A percentile compares a stretch with the other conserved stretches of the same genome.
Conservation (phyloP, 2,888 invertebrate genomes). For the Rhingia rostrata region DNA sequence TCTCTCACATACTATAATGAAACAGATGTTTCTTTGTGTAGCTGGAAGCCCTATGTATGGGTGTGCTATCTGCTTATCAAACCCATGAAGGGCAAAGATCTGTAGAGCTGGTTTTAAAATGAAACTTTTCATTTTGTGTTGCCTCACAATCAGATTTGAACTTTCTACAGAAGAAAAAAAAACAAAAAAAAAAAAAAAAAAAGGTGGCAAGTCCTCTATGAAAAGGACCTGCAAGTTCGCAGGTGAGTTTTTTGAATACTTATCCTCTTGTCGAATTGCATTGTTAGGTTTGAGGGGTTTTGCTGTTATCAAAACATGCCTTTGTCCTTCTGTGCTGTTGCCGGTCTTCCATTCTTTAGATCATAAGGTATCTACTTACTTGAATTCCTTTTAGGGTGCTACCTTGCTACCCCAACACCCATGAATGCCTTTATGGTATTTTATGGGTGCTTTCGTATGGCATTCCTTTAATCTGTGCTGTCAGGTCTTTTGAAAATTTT, state of each 20-base stretch:
- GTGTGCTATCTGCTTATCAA: slow-evolving; percentile 14
- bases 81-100: slow-evolving; percentile 30
- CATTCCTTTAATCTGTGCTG: slow-evolving; percentile 64
- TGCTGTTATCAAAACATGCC: slow-evolving; percentile 39
- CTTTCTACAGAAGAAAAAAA: background rate
- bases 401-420: background rate
- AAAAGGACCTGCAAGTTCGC: slow-evolving; percentile 33
- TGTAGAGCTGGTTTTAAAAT: slow-evolving; percentile 31
- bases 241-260: slow-evolving; percentile 19
- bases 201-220: slow-evolving; percentile 14
- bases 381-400: slow-evolving; percentile 16
- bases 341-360: background rate
- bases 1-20: slow-evolving; percentile 30
- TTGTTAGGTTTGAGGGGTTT: slow-evolving; percentile 25
- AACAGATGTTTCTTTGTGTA: slow-evolving; percentile 52
- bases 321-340: slow-evolving; percentile 1
- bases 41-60: background rate
- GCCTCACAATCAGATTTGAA: slow-evolving; percentile 60
- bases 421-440: slow-evolving; percentile 48
- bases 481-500: slow-evolving; percentile 64
- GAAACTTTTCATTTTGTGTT: background rate
- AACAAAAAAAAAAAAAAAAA: background rate
- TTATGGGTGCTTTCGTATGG: slow-evolving; percentile 49
- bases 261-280: slow-evolving; percentile 29
- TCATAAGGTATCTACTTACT: slow-evolving; percentile 19